Evolutionary conservation across 2,113 vertebrate species (phyloP), one percentile per base, ranked within the genome.

Genomic region (Centropus bengalensis): DNA sequence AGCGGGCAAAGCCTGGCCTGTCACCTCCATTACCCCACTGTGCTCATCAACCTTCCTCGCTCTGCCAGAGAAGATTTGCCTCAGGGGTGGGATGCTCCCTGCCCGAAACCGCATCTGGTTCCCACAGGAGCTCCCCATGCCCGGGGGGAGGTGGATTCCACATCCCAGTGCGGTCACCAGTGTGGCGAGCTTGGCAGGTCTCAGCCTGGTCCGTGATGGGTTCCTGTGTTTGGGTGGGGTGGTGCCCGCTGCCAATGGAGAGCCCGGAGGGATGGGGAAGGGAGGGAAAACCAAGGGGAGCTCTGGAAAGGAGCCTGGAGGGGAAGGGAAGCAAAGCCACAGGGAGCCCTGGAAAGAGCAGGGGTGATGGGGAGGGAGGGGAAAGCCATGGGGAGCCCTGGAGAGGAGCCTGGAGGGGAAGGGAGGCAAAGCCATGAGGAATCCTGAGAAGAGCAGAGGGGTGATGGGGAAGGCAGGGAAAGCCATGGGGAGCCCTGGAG

Each of bases 181-280:
- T 26, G 80, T 7, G 12, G 5, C 11, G 87, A 91, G 62, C 45
- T 36, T 21, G 18, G 49, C 67, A 8, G 91, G 76, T 58, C 83
- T 91, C 86, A 82, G 66, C 56, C 64, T 20, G 5, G 8, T 14
- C 18, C 36, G 4, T 5, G n/a, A 47, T 67, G 10, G 44, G 5
- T 5, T 5, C 4, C 54, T 6, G 20, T 2, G 3, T 3, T 6
- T 1, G 7, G 20, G 9, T 1, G 32, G 26, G n/a, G 36, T 24
- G 47, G 32, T 5, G 63, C 68, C 83, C 30, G 2, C 14, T 5
- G 27, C 21, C 8, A 26, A 38, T 24, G 30, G 19, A 36, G 63
- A 33, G 10, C 20, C 15, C 32, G 10, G 27, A 10, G 44, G 2
- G 51, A 17, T 2, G 56, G 23, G 32, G 19, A 69, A 26, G 11